A percentile compares a stretch with the other conserved stretches of the same genome.
phyloP scores from a whole-genome alignment of 2,797 vertebrate genomes.

The Mycteria americana region DNA sequence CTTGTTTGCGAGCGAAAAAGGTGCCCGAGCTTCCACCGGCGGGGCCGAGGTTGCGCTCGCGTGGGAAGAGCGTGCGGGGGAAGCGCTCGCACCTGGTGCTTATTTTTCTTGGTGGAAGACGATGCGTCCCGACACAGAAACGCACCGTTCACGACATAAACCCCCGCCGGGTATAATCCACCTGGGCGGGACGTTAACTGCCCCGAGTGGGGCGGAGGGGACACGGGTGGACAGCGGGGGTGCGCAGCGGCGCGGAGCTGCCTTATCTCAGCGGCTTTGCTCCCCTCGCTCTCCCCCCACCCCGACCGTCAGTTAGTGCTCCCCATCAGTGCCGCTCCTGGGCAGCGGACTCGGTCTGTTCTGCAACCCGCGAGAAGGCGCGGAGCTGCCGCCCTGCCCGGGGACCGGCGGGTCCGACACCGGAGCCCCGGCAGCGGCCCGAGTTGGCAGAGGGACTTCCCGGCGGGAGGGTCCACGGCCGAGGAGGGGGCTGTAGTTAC shows the following conservation, averaged over 20 bases:
- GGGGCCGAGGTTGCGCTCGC: background rate
- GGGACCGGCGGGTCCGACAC: background rate
- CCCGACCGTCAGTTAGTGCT: accelerated
- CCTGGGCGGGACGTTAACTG: background rate
- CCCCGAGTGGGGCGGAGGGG: background rate
- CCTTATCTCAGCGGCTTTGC: background rate
- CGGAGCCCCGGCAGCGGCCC: background rate
- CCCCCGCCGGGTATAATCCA: background rate
- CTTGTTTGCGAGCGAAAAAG: background rate
- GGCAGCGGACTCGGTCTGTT: background rate
- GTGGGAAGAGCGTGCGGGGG: background rate
- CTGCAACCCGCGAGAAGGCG: too few relatives aligned
- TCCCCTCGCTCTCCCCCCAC: background rate
- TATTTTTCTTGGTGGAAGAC: background rate
- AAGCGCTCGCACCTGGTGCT: background rate
- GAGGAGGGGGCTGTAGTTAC: background rate
- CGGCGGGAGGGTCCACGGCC: background rate
- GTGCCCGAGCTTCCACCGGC: background rate
- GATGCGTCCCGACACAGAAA: background rate
- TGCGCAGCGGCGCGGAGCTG: background rate
- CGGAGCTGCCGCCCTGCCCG: background rate
- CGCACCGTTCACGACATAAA: accelerated
- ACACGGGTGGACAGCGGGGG: background rate
- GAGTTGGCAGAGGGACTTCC: background rate
- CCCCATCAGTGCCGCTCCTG: background rate